A percentile compares a stretch with the other conserved stretches of the same genome.
Evolutionary conservation across 2,888 invertebrate species (phyloP).

Genomic region (Drosophila infuscata): DNA sequence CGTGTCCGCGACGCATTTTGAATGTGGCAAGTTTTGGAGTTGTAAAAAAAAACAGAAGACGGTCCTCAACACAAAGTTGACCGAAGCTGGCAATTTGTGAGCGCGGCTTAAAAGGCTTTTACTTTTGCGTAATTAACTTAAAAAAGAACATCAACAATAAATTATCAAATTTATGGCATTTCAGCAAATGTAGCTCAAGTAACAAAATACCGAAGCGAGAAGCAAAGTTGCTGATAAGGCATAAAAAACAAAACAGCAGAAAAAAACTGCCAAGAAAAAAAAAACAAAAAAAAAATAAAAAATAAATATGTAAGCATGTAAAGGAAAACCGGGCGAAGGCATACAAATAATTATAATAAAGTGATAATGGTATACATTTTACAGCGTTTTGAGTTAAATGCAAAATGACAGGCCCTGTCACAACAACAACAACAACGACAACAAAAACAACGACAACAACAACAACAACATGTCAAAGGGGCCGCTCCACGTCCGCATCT

Average conservation of each 20-base stretch:
- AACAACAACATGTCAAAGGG: conserved; percentile 42
- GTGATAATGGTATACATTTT: conserved; percentile 71
- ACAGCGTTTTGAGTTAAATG: conserved; percentile 63
- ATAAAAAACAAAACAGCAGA: conserved; percentile 22
- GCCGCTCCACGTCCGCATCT: conserved; percentile 33
- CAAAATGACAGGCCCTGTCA: conserved; percentile 67
- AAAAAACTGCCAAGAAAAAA: conserved; percentile 34
- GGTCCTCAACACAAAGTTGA: conserved; percentile 23
- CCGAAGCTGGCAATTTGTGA: conserved; percentile 48
- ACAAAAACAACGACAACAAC: conserved; percentile 12
- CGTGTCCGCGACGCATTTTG: background rate
- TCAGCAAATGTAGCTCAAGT: conserved; percentile 55
- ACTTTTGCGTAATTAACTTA: conserved; percentile 69
- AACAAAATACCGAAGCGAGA: conserved; percentile 22
- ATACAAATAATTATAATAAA: conserved; percentile 63
- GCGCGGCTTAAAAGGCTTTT: conserved; percentile 46
- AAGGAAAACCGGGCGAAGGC: conserved; percentile 17
- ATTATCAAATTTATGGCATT: conserved; percentile 71
- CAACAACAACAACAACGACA: conserved; percentile 15
- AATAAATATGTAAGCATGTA: conserved; percentile 29
- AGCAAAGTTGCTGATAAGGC: conserved; percentile 64
- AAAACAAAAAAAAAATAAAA: conserved; percentile 29
- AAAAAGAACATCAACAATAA: conserved; percentile 72
- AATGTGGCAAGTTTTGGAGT: background rate
- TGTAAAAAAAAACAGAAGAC: conserved; percentile 10